These are phyloP conservation scores for Glyptemys insculpta DNA, from an alignment of 2,797 vertebrate genomes.

Conservation along the genomic window DNA sequence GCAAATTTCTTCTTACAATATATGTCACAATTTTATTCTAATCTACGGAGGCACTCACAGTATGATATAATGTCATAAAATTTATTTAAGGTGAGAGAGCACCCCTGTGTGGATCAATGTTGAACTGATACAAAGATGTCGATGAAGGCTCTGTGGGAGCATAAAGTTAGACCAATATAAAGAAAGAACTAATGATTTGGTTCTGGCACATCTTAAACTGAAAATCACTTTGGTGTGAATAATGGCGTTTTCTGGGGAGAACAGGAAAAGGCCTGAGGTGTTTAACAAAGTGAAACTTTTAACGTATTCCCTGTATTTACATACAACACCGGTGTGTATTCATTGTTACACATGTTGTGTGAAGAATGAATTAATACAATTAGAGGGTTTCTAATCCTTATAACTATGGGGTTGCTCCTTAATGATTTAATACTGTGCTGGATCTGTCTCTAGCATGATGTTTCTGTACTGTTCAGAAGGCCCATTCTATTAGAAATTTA, in stretches of 20 bases:
- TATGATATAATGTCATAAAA: neutral
- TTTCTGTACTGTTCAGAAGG: neutral
- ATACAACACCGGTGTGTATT: neutral
- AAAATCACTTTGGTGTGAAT: slow-evolving; percentile 10
- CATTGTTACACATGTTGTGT: neutral
- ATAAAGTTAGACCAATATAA: neutral
- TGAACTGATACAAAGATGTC: slow-evolving; percentile 41
- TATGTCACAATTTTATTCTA: slow-evolving; percentile 57
- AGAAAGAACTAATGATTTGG: neutral
- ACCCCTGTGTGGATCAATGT: slow-evolving; percentile 74
- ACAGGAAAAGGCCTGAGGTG: neutral
- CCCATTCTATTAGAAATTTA: neutral
- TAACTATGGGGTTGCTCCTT: neutral
- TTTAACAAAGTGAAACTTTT: neutral
- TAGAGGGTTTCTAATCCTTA: neutral
- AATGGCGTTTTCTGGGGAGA: neutral
- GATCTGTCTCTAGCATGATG: neutral
- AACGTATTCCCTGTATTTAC: neutral
- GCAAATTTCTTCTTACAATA: slow-evolving; percentile 34
- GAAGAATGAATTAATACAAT: neutral
- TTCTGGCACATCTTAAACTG: neutral
- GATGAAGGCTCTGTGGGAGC: neutral
- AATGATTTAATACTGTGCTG: neutral
- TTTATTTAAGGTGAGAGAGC: slow-evolving; percentile 73
- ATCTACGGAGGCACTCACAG: slow-evolving; percentile 37